Evolutionary conservation across 92 coral and sea anemone genomes (phyloP).

Genomic region (Siderastrea siderea): DNA sequence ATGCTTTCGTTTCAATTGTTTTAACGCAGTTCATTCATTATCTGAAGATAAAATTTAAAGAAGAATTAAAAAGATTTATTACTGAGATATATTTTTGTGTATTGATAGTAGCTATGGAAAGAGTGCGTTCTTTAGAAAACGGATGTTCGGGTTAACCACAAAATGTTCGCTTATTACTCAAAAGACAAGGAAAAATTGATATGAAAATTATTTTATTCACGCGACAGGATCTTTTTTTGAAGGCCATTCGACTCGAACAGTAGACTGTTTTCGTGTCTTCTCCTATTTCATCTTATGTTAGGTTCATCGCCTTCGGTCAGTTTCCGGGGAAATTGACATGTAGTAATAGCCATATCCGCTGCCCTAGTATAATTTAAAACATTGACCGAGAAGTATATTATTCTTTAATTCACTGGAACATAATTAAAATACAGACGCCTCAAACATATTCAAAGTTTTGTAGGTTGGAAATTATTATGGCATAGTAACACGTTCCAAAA

Average conservation of each 20-base stretch:
- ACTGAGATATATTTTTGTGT: not conserved
- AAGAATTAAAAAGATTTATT: not conserved
- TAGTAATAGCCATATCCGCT: too few species aligned
- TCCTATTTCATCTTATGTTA: not conserved
- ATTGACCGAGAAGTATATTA: not conserved
- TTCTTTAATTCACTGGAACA: not conserved
- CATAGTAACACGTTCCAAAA: not conserved
- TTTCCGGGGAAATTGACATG: too few species aligned
- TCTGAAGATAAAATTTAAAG: not conserved
- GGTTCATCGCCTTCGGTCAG: not conserved
- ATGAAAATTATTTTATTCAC: not conserved
- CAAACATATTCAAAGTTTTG: not conserved
- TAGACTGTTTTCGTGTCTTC: not conserved
- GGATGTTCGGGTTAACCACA: not conserved
- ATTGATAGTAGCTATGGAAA: too few species aligned
- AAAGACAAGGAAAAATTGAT: not conserved
- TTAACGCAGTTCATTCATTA: too few species aligned
- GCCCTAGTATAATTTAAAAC: not conserved
- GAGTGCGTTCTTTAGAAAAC: not conserved
- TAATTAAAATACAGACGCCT: not conserved
- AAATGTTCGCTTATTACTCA: not conserved
- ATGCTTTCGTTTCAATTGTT: too few species aligned
- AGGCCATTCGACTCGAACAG: not conserved
- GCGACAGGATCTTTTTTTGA: too few species aligned
- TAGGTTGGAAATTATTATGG: not conserved